Base-by-base conservation (phyloP, 2,888 invertebrate genomes). In the Cephonodes hylas region DNA sequence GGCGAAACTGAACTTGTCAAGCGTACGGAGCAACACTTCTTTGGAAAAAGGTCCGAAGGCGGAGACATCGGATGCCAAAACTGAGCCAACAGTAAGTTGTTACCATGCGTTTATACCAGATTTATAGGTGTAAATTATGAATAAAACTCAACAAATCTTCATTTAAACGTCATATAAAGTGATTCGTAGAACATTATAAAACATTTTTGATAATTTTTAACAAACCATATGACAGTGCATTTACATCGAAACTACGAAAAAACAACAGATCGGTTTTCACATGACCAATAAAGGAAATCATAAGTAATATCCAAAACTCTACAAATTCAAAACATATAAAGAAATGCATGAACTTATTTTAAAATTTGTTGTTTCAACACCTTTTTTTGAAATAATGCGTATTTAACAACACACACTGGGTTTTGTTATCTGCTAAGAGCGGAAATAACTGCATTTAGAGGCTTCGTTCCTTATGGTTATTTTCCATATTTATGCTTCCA, bases 1-100 rank as follows among this genome's bases (percentile, higher is more conserved):
- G 83, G 88, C 90, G 58, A 86, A 86, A 71, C 80, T 91, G 25
- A 88, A 91, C 72, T 77, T 91, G 64, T 87, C 86, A 60, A 89
- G 88, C 74, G 86, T 88, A 3, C 79, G 85, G 67, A 86, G 80
- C 73, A 83, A 80, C 63, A 72, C 75, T 60, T 76, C 84, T 20
- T 77, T 74, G 58, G 84, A 89, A 38, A 83, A 76, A 65, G 74
- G 70, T 45, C 66, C 77, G 57, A 86, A 83, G 70, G 72, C 78
- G 53, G 84, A 85, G 62, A 75, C 79, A 62, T 69, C 76, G 2
- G 85, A 85, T 67, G 72, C 79, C 60, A 86, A 84, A 74, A 71
- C 83, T 48, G 86, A 87, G 65, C 69, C 75, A 53, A 86, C 76
- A 64, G 89, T 90, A 81, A 88, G 89, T 70, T 13, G 23, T 48